A percentile compares a stretch with the other conserved stretches of the same genome.
Evolutionary conservation across 1,140 invertebrate genomes (phyloP).

Genomic region (Ridgeia piscesae): DNA sequence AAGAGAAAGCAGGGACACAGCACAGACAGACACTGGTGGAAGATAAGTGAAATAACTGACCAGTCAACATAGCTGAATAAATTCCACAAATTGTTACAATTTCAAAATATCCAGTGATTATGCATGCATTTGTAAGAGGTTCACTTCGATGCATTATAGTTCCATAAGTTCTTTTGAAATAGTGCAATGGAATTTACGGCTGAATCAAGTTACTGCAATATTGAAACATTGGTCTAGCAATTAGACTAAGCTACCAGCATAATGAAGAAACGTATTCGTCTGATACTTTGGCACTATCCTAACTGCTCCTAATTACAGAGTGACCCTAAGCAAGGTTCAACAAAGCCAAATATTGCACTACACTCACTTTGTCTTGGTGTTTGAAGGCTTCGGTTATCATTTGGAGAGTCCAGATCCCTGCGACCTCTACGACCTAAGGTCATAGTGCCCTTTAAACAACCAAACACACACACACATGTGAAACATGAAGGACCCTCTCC

Average conservation of each 20-base stretch:
- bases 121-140: not conserved
- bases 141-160: not conserved
- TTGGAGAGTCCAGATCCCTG: not conserved
- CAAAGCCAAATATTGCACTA: too few species aligned
- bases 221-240: not conserved
- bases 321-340: too few species aligned
- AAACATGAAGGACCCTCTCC: not conserved
- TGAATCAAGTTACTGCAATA: not conserved
- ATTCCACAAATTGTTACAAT: not conserved
- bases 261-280: not conserved
- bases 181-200: not conserved
- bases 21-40: too few species aligned
- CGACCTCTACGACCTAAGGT: not conserved
- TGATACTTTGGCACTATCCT: too few species aligned
- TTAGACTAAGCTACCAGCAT: not conserved
- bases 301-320: too few species aligned
- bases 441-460: not conserved
- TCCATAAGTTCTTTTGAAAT: not conserved
- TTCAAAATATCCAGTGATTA: too few species aligned
- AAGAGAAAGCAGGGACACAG: not conserved
- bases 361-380: not conserved
- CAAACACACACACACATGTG: not conserved
- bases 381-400: not conserved
- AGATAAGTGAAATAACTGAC: too few species aligned
- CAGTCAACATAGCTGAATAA: not conserved